These are phyloP conservation scores for Idaea straminata DNA, from an alignment of 2,888 invertebrate species.

Conservation along the genomic window DNA sequence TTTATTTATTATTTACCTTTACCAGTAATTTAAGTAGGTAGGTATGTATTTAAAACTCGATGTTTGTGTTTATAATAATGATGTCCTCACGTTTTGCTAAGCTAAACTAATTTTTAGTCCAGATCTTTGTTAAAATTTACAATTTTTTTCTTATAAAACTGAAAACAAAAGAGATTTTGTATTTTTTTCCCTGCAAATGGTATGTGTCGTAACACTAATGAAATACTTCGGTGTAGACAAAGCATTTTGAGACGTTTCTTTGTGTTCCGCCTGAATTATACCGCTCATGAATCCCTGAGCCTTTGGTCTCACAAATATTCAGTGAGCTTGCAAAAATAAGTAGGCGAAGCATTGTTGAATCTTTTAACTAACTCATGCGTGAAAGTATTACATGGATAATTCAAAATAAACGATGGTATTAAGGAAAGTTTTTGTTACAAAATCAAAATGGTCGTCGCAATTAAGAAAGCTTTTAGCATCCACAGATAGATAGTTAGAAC, in stretches of 20 bases:
- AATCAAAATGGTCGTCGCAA: no score
- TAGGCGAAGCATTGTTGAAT: background rate
- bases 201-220: conserved; percentile 40
- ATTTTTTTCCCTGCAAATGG: conserved; percentile 26
- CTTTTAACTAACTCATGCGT: background rate
- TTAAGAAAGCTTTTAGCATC: no score
- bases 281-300: conserved; percentile 26
- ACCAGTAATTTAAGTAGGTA: no score
- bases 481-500: no score
- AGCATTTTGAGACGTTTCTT: conserved; percentile 34
- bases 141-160: no score
- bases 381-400: background rate
- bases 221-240: conserved; percentile 42
- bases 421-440: no score
- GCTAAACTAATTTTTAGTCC: no score
- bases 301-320: conserved; percentile 6
- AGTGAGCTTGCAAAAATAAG: background rate
- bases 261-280: conserved; percentile 36
- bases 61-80: no score
- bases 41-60: no score
- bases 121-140: no score
- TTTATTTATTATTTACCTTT: no score
- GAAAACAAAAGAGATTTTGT: background rate
- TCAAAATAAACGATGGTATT: background rate
- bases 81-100: no score